A percentile compares a stretch with the other conserved stretches of the same genome.
Evolutionary conservation across 2,797 vertebrate genomes (phyloP).

Genomic region (Siniperca scherzeri): DNA sequence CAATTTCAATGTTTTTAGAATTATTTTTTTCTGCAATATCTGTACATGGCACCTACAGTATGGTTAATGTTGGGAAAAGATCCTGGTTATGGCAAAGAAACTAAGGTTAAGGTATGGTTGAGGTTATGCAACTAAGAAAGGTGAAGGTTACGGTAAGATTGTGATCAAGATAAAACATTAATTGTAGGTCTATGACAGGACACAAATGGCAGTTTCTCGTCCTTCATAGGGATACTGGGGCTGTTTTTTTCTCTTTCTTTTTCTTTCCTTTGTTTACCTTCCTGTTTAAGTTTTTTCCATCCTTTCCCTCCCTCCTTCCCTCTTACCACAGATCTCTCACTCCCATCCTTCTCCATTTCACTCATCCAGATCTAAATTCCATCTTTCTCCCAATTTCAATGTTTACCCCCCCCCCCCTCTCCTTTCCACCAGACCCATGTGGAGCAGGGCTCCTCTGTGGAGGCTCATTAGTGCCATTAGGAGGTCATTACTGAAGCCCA

Average conservation of each 20-base stretch:
- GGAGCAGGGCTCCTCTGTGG: constrained; percentile 51
- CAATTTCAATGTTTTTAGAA: neutral
- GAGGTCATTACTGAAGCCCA: constrained; percentile 73
- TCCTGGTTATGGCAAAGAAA: neutral
- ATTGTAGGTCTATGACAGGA: neutral
- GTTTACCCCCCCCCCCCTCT: constrained; percentile 55
- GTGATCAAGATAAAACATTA: constrained; percentile 13
- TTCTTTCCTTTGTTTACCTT: constrained; percentile 10
- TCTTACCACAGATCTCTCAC: constrained; percentile 36
- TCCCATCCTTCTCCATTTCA: constrained; percentile 46
- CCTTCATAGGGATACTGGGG: no score
- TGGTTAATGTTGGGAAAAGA: neutral
- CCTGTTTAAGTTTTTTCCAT: constrained; percentile 35
- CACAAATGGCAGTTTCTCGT: neutral
- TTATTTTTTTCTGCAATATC: neutral
- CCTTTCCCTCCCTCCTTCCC: constrained; percentile 13
- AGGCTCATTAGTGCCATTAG: constrained; percentile 83
- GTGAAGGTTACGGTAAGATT: neutral
- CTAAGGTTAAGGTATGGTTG: neutral
- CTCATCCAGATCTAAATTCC: constrained; percentile 47
- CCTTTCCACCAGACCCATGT: constrained; percentile 34
- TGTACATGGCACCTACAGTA: neutral
- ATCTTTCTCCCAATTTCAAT: constrained; percentile 39
- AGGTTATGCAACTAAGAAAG: neutral
- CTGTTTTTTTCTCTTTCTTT: constrained; percentile 2